phyloP scores from a whole-genome alignment of 2,888 invertebrate genomes.

The Serripes groenlandicus region DNA sequence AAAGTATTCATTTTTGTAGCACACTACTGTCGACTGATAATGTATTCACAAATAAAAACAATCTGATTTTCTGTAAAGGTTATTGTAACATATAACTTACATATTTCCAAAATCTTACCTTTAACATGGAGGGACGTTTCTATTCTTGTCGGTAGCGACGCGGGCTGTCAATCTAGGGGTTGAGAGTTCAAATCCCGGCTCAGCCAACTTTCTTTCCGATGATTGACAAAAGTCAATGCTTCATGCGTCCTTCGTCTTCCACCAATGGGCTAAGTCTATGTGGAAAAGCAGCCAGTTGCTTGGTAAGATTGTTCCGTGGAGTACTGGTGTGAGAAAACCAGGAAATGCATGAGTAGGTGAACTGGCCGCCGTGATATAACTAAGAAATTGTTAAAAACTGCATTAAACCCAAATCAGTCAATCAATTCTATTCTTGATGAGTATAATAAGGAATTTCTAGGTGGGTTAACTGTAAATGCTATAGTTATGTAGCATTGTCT shows the following conservation, averaged over 20 bases:
- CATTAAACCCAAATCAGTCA: not conserved
- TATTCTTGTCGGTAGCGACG: not conserved
- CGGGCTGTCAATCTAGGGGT: not conserved
- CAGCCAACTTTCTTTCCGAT: not conserved
- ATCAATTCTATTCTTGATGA: not conserved
- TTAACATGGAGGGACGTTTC: no score
- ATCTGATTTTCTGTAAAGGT: no score
- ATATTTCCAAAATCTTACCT: no score
- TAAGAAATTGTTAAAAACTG: not conserved
- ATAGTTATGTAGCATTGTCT: no score
- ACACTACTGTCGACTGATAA: no score
- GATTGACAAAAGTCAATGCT: not conserved
- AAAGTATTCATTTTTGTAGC: no score
- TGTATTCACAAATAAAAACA: no score
- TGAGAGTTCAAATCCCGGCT: not conserved
- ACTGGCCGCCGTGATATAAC: not conserved
- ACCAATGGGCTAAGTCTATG: not conserved
- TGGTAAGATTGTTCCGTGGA: not conserved
- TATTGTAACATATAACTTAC: no score
- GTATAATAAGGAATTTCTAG: no score
- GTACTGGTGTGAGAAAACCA: not conserved
- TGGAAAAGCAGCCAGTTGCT: not conserved
- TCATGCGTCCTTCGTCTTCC: not conserved
- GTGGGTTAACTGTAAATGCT: no score
- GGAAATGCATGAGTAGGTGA: not conserved